Conservation (phyloP, 2,797 vertebrate genomes). For the Artibeus lituratus region DNA sequence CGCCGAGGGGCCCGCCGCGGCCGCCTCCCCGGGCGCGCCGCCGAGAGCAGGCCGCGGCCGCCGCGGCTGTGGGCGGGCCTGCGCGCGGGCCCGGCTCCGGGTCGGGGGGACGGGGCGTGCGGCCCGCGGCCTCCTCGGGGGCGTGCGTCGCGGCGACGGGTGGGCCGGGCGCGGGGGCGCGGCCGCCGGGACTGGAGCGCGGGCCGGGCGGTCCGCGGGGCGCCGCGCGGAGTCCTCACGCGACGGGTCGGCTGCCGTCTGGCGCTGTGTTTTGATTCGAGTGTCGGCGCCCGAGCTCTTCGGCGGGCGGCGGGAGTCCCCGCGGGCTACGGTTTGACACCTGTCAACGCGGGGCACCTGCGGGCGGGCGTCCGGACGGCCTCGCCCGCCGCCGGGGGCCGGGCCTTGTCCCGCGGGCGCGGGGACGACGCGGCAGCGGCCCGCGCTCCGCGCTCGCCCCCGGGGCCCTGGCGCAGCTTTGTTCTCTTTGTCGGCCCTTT, state of each 20-base stretch:
- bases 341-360: background rate
- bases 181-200: background rate
- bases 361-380: background rate
- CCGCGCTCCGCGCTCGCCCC: background rate
- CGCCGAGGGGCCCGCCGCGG: background rate
- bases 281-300: no score
- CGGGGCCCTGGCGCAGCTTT: fast-evolving
- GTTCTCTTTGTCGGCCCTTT: background rate
- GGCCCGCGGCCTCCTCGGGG: background rate
- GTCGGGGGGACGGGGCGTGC: background rate
- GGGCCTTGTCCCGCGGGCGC: background rate
- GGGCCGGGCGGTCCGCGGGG: background rate
- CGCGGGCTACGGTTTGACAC: no score
- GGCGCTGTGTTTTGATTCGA: fast-evolving
- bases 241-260: background rate
- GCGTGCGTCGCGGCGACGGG: background rate
- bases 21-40: background rate
- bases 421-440: background rate
- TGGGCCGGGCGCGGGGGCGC: background rate
- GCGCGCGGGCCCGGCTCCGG: background rate
- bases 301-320: fast-evolving
- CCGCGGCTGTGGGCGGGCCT: background rate
- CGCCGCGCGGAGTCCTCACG: background rate
- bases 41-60: background rate
- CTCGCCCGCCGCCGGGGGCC: background rate